Evolutionary conservation across 92 coral and sea anemone species (phyloP), one percentile per base, ranked within the genome.

Genomic region (Epizoanthus scotinus): DNA sequence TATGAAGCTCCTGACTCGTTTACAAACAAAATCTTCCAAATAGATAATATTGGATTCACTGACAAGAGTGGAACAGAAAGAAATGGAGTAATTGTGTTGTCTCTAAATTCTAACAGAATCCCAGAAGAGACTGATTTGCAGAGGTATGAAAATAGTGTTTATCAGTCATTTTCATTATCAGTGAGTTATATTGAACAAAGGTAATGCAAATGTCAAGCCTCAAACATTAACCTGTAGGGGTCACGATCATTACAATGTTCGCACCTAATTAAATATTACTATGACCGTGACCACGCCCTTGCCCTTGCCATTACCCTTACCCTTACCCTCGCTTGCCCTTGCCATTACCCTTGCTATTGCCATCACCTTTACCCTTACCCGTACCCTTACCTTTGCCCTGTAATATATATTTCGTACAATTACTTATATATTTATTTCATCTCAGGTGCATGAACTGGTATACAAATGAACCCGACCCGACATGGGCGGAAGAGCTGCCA

Each of bases 1-100:
- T 49, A 66, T 31, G 70, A 90, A 60, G 83, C 70, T 9, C 61
- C 71, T 0, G 84, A 69, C 24, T 89, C 90, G 1, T 86, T 87
- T 40, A 36, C 24, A 1, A 78, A 63, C 26, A 34, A 49, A 22
- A 92, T 92, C 64, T 90, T 90, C 52, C 36, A 68, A 52, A 88
- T 91, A 25, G 94, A 88, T 28, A 29, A 60, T 6, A 68, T 60
- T 24, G 27, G 49, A n/a, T 91, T 85, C 86, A 26, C 5, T 0
- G 79, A 79, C 42, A 59, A 73, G 22, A 74, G 73, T 44, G 91
- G 94, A 38, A 78, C 14, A n/a, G 78, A 12, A 0, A 86, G 84
- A 6, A 68, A 27, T 20, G 97, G 97, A 4, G 18, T 54, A n/a
- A 20, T 90, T 18, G 63, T 82, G 29, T 53, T 68, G 24, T 78